Conservation (phyloP, 2,888 invertebrate species). For the Synergus itoensis region DNA sequence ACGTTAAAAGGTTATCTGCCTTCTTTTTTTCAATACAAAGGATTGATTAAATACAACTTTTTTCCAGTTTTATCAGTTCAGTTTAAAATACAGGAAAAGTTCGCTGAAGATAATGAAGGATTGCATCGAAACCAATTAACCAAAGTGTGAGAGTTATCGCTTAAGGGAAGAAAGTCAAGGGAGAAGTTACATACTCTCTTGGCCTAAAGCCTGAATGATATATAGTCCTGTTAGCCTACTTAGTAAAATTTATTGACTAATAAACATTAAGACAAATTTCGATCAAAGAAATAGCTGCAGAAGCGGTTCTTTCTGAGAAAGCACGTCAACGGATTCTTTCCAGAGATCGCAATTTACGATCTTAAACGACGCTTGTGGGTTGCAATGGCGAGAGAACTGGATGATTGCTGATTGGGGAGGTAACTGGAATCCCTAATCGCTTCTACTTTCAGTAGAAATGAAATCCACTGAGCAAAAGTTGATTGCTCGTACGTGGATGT, state of each 20-base stretch:
- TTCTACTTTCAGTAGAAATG: neutral
- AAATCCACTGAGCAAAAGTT: neutral
- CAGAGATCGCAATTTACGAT: neutral
- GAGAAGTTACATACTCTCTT: neutral
- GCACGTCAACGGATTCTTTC: neutral
- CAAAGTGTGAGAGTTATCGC: neutral
- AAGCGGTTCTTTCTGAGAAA: neutral
- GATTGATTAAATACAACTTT: no score
- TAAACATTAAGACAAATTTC: neutral
- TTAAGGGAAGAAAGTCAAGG: neutral
- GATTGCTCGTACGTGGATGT: slow-evolving; percentile 52
- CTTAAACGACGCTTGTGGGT: neutral
- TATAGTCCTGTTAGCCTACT: neutral
- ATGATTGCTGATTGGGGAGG: slow-evolving; percentile 17
- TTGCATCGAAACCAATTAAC: neutral
- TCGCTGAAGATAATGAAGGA: no score
- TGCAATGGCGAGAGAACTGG: slow-evolving; percentile 1
- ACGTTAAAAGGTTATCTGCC: neutral
- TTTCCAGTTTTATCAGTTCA: neutral
- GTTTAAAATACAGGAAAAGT: no score
- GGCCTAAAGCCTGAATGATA: neutral
- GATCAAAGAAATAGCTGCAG: neutral
- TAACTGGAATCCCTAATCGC: slow-evolving; percentile 21
- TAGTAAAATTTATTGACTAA: neutral
- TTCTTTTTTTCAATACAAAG: neutral